Conservation (phyloP, 1,140 invertebrate genomes). For the Helicoverpa armigera region DNA sequence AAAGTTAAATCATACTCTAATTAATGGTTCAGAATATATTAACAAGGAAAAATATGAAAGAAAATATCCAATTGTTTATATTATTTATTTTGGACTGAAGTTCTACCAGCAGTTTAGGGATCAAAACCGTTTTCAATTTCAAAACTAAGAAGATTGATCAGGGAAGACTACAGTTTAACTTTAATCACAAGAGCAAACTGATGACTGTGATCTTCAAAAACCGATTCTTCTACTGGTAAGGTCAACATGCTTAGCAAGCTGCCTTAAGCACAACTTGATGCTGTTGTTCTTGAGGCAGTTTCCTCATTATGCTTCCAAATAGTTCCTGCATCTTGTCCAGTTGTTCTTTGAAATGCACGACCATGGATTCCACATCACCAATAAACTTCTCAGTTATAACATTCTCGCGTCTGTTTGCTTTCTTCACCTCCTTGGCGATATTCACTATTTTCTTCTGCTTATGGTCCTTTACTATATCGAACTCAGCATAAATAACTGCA, state of each 20-base stretch:
- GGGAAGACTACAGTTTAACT: no score
- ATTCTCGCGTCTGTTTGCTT: background rate
- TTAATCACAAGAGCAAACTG: no score
- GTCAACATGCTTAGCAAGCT: background rate
- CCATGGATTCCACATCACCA: background rate
- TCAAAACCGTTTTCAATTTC: no score
- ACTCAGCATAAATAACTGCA: background rate
- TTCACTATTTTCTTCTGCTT: background rate
- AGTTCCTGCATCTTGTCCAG: constrained; percentile 24
- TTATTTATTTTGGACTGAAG: no score
- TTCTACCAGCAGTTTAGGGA: no score
- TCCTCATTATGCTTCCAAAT: background rate
- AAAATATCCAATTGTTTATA: no score
- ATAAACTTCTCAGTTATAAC: background rate
- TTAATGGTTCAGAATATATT: no score
- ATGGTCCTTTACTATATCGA: background rate
- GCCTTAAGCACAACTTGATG: background rate
- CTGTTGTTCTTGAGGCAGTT: background rate
- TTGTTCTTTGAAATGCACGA: background rate
- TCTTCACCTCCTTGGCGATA: background rate
- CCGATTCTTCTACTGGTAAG: background rate
- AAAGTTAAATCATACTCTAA: no score
- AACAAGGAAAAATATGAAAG: no score
- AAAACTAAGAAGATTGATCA: no score
- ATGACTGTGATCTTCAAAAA: background rate